Base-by-base conservation (phyloP, 1,140 invertebrate genomes). In the Stegodyphus mimosarum region DNA sequence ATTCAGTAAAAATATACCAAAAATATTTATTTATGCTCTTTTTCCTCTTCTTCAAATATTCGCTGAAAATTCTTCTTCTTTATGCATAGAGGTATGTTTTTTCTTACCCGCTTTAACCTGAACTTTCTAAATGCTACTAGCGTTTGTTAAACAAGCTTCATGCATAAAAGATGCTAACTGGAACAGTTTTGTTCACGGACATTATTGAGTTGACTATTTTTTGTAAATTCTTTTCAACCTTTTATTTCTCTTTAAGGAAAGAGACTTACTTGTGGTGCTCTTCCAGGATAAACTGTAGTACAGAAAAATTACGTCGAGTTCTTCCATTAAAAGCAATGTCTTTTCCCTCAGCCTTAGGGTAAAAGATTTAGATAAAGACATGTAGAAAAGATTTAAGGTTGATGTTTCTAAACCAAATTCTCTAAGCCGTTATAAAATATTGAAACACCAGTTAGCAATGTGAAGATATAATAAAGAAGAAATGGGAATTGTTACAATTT, bases 51-150 rank as follows among this genome's bases (percentile, higher is more conserved):
- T 50, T 67, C 18, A 33, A 33, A 33, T 33, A 33, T 33, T 33
- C 33, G 1, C 33, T 33, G 33, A 33, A 33, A 33, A 33, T 7
- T 51, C 48, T 63, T 53, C 15, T 66, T 77, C 10, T 70, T 81
- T 81, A 79, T 79, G 67, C 78, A 72, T 51, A 72, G 18, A 49
- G 64, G 70, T 49, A 17, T 63, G 13, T 76, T 76, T 76, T 49
- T 80, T 33, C 77, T 52, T 70, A 55, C 71, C 33, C 7, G 6
- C 6, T 50, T 10, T 6, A 71, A 81, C 69, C 67, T 72, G 70
- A 81, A 72, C 78, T 81, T 81, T 81, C 78, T 81, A 81, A 81
- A 72, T 81, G 78, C 78, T 81, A 81, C 78, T 72, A 81, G 67
- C 67, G 55, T 81, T 81, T 81, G 78, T 81, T 81, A 81, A 81